Percentiles rank a stretch among this genome's conserved stretches.
Evolutionary conservation across 2,888 invertebrate species (phyloP).

Genomic region (Hypsopygia costalis): DNA sequence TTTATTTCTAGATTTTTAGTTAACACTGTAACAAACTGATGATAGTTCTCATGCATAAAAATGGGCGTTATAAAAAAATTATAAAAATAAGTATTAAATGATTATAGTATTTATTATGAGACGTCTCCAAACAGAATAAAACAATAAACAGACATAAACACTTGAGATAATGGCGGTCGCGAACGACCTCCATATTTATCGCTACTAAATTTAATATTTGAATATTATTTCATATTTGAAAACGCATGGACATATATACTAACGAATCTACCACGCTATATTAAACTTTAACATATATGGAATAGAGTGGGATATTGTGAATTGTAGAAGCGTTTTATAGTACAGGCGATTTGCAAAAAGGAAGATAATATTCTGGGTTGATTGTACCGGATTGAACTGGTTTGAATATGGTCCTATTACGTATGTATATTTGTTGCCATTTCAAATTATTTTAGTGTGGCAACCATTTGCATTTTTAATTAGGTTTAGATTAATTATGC

Average conservation of each 20-base stretch:
- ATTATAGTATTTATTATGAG: conserved; percentile 10
- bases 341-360: conserved; percentile 60
- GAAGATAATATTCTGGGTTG: conserved; percentile 68
- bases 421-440: conserved; percentile 14
- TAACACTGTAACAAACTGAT: too few species aligned
- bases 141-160: conserved; percentile 36
- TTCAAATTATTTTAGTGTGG: too few species aligned
- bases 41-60: too few species aligned
- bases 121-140: conserved; percentile 16
- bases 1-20: too few species aligned
- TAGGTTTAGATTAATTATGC: background rate
- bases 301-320: conserved; percentile 19
- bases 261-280: conserved; percentile 9
- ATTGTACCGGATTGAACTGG: conserved; percentile 46
- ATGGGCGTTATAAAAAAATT: too few species aligned
- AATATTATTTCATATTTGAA: conserved; percentile 42
- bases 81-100: too few species aligned
- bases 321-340: conserved; percentile 21
- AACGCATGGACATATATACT: conserved; percentile 25
- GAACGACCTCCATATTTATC: conserved; percentile 63
- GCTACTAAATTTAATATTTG: conserved; percentile 53
- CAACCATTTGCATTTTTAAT: too few species aligned
- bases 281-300: background rate
- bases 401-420: conserved; percentile 38
- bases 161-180: conserved; percentile 39